Evolutionary conservation across 2,113 vertebrate genomes (phyloP), one percentile per base, ranked within the genome.

Genomic region (Pygoscelis antarcticus): DNA sequence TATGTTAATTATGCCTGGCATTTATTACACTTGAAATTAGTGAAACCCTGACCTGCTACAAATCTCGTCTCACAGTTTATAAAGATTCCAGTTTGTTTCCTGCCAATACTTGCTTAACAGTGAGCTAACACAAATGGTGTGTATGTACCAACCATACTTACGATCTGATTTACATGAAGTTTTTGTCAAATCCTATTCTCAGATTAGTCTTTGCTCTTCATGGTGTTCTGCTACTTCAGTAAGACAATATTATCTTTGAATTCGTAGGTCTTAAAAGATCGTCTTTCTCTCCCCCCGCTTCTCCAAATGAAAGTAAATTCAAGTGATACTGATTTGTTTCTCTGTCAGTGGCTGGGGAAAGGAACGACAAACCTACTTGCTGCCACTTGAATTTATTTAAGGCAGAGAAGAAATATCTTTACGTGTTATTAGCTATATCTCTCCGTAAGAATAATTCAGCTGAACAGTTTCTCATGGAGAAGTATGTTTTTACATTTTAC

Each of bases 331-430:
- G 49, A 71, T 89, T 83, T 77, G 26, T 89, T 6, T 65, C 42
- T 60, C 5, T 52, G 26, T 83, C 34, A 32, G 32, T 65, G 40
- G 11, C 22, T 61, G 52, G 74, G 25, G 25, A 90, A 83, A 11
- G 29, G 42, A 92, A 83, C 61, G 54, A 61, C 88, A 94, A 88
- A 83, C 2, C 46, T 80, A 42, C 32, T 81, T 95, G 23, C 38
- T 92, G 54, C 71, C 62, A 66, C 38, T 36, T 85, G 22, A 91
- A 55, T 96, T 84, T 86, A 76, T 90, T 95, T 92, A 81, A 89
- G 55, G 58, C 27, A 62, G 13, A 70, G 42, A 70, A 88, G 13
- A 80, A 90, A 70, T 70, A 86, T 54, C 26, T 51, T 70, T 61
- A 42, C 1, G 4, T 62, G 21, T 5, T 65, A 34, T 69, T 93